Conservation (phyloP, 2,113 vertebrate species). For the Aegotheles bennettii region DNA sequence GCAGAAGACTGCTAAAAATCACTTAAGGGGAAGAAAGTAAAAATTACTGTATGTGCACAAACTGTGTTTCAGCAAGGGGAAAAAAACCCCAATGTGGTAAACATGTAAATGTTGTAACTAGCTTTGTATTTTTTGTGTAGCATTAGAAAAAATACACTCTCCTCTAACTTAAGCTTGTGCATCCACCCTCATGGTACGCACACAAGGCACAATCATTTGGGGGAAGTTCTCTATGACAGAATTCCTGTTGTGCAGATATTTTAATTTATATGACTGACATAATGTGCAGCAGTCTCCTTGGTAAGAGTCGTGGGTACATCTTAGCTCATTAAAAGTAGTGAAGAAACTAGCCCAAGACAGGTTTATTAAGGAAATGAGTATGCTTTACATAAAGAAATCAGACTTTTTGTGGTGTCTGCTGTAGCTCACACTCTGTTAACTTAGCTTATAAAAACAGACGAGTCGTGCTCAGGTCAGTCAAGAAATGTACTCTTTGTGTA, state of each 20-base stretch:
- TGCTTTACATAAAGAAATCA: neutral
- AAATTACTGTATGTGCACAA: neutral
- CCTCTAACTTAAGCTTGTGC: neutral
- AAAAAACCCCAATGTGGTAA: neutral
- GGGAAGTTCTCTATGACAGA: neutral
- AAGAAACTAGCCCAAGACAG: neutral
- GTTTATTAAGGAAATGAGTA: neutral
- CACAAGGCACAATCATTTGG: neutral
- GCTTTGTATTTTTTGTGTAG: neutral
- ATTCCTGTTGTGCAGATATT: neutral
- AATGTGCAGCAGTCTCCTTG: neutral
- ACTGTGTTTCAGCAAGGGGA: neutral
- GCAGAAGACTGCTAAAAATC: neutral
- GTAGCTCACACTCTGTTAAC: neutral
- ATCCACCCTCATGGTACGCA: neutral
- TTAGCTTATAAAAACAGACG: neutral
- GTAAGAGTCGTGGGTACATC: neutral
- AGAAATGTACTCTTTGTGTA: neutral
- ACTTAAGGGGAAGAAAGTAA: neutral
- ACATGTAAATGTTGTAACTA: neutral
- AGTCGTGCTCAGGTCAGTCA: neutral
- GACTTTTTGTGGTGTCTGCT: neutral
- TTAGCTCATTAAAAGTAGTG: neutral
- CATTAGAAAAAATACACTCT: neutral
- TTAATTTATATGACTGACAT: neutral